These are phyloP conservation scores for Epirrhoe alternata DNA, from an alignment of 2,888 invertebrate genomes.

Conservation along the genomic window DNA sequence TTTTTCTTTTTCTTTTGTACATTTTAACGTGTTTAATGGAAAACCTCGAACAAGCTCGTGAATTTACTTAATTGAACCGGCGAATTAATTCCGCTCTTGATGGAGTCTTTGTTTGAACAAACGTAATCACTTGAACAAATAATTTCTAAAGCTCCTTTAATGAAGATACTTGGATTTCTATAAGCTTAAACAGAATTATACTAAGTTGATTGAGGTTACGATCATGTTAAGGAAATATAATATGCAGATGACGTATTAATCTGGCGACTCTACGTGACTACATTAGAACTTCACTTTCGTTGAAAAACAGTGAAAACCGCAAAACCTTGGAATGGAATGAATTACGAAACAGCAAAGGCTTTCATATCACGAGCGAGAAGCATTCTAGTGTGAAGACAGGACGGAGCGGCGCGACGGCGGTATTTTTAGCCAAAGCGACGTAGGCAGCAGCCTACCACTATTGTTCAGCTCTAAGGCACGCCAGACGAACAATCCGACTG, in stretches of 20 bases:
- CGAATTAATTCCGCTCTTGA: conserved; percentile 26
- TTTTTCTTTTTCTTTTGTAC: conserved; percentile 6
- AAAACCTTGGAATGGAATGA: conserved; percentile 30
- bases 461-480: conserved; percentile 24
- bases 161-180: conserved; percentile 1
- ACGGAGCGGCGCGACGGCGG: conserved; percentile 14
- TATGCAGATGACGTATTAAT: not conserved
- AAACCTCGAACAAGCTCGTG: not conserved
- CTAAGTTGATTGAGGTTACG: not conserved
- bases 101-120: conserved; percentile 30
- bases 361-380: conserved; percentile 34
- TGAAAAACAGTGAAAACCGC: not conserved
- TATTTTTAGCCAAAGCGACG: conserved; percentile 32
- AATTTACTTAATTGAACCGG: conserved; percentile 17
- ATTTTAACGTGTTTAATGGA: conserved; percentile 1
- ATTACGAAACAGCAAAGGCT: conserved; percentile 41
- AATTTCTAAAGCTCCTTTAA: conserved; percentile 19
- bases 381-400: conserved; percentile 29
- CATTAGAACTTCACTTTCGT: not conserved
- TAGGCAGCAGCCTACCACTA: conserved; percentile 17
- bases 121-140: conserved; percentile 24
- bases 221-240: not conserved
- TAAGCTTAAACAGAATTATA: not conserved
- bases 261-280: not conserved
- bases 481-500: conserved; percentile 25